Conservation (phyloP, 1,140 invertebrate species). For the Drosophila fuyamai region DNA sequence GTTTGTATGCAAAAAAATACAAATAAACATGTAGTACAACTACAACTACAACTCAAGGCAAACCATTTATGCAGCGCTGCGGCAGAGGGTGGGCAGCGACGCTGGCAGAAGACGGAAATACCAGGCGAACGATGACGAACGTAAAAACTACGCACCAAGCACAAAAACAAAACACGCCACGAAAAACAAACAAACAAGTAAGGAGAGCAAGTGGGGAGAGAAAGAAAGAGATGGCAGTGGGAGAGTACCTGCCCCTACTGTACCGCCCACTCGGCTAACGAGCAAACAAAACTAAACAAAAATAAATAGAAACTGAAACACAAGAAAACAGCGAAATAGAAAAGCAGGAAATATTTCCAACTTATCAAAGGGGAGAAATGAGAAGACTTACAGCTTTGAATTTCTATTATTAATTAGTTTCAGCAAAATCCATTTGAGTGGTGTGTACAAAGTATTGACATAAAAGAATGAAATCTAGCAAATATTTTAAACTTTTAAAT, state of each 20-base stretch:
- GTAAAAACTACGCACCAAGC: constrained; percentile 80
- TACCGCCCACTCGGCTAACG: constrained; percentile 56
- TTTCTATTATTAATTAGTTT: constrained; percentile 9
- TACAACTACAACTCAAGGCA: constrained; percentile 69
- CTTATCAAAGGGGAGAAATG: constrained; percentile 47
- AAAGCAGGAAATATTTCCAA: constrained; percentile 49
- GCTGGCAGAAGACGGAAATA: constrained; percentile 77
- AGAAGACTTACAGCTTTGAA: constrained; percentile 20
- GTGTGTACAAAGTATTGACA: not conserved
- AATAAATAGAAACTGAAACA: constrained; percentile 64
- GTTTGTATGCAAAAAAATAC: constrained; percentile 55
- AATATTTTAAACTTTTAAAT: no score
- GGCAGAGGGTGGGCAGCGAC: constrained; percentile 33
- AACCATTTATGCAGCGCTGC: constrained; percentile 40
- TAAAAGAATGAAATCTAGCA: no score
- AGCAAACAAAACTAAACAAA: constrained; percentile 82
- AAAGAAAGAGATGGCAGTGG: constrained; percentile 24
- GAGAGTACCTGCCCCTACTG: constrained; percentile 65
- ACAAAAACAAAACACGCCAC: constrained; percentile 74
- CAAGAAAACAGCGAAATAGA: constrained; percentile 45
- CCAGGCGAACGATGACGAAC: constrained; percentile 80
- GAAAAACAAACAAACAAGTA: constrained; percentile 81
- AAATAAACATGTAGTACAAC: constrained; percentile 64
- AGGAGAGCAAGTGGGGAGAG: constrained; percentile 14
- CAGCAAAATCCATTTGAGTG: no score